These are phyloP conservation scores for Drosophila busckii DNA, from an alignment of 1,140 invertebrate genomes.

Conservation along the genomic window DNA sequence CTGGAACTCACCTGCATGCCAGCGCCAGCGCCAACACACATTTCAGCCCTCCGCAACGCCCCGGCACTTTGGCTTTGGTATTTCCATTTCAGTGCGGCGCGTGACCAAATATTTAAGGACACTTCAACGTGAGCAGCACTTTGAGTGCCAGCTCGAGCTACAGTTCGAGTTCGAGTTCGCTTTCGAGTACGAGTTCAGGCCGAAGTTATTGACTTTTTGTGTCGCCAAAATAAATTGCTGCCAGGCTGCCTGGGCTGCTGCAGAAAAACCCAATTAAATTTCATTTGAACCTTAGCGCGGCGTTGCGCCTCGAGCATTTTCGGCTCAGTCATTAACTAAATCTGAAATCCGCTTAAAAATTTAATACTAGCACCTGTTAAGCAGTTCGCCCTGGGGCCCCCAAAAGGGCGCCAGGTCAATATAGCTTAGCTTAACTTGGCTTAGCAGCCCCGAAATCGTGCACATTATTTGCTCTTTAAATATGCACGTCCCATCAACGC, in stretches of 20 bases:
- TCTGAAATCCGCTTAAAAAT: slow-evolving; percentile 70
- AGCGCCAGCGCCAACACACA: slow-evolving; percentile 40
- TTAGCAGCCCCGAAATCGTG: slow-evolving; percentile 4
- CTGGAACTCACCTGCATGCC: slow-evolving; percentile 37
- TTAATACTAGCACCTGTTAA: slow-evolving; percentile 57
- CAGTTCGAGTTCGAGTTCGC: slow-evolving; percentile 18
- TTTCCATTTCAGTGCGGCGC: slow-evolving; percentile 49
- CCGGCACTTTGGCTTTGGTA: slow-evolving; percentile 7
- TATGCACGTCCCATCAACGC: slow-evolving; percentile 8
- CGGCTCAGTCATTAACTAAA: slow-evolving; percentile 68
- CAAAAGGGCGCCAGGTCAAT: no score
- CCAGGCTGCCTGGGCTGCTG: no score
- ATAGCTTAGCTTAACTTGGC: slow-evolving; percentile 1
- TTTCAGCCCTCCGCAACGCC: slow-evolving; percentile 25
- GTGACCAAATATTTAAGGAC: slow-evolving; percentile 73
- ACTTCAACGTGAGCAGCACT: slow-evolving; percentile 63
- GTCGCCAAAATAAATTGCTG: slow-evolving; percentile 22
- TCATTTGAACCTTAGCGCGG: slow-evolving; percentile 31
- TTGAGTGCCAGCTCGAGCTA: slow-evolving; percentile 27
- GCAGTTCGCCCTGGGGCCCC: slow-evolving; percentile 3
- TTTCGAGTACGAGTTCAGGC: no score
- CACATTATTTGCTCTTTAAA: slow-evolving; percentile 17
- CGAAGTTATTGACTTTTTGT: slow-evolving; percentile 49
- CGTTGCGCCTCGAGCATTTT: slow-evolving; percentile 8
- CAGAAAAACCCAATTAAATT: slow-evolving; percentile 69